Percentiles rank a stretch among this genome's conserved stretches.
phyloP scores from a whole-genome alignment of 1,140 invertebrate genomes.

The Drosophila quadrilineata region DNA sequence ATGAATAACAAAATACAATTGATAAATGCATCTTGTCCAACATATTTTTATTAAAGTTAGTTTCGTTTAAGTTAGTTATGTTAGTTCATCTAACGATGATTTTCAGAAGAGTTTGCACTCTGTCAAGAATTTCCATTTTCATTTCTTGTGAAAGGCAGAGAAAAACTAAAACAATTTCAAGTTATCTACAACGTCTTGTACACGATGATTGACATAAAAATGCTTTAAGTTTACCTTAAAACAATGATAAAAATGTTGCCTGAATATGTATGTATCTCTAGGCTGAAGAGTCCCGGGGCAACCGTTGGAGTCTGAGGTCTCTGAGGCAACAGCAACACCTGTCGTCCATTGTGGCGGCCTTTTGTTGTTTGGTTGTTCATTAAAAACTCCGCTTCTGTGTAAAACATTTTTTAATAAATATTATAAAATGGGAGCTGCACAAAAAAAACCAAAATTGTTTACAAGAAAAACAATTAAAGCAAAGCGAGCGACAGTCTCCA shows the following conservation, averaged over 20 bases:
- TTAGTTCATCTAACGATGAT: too few species aligned
- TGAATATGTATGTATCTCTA: constrained; percentile 14
- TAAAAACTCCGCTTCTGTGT: constrained; percentile 69
- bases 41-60: too few species aligned
- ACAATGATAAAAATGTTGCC: constrained; percentile 69
- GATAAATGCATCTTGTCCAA: too few species aligned
- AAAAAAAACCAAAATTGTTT: constrained; percentile 61
- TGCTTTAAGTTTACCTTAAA: constrained; percentile 80
- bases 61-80: too few species aligned
- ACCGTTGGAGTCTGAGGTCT: constrained; percentile 4
- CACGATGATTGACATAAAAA: constrained; percentile 72
- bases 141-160: too few species aligned
- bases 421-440: constrained; percentile 68
- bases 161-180: background rate
- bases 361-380: constrained; percentile 46
- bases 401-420: constrained; percentile 80
- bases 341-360: constrained; percentile 34
- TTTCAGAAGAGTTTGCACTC: too few species aligned
- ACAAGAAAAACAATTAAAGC: constrained; percentile 75
- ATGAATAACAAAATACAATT: too few species aligned
- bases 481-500: constrained; percentile 30
- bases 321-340: constrained; percentile 27
- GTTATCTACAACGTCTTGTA: background rate
- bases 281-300: background rate
- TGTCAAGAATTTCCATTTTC: too few species aligned